Evolutionary conservation across 2,888 invertebrate species (phyloP).

Genomic region (Mythimna vitellina): DNA sequence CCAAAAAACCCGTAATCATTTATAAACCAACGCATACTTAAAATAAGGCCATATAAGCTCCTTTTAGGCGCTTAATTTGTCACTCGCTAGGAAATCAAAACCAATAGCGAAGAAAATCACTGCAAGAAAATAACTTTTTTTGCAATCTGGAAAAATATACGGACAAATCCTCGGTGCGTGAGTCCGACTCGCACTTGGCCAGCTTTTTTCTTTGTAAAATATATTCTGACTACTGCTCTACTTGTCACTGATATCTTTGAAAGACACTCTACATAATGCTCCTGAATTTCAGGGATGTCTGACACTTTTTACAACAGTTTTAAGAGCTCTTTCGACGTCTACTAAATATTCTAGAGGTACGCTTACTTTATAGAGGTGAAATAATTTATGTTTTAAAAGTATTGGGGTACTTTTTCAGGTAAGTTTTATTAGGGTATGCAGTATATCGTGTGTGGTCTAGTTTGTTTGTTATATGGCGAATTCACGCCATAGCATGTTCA

Average conservation of each 20-base stretch:
- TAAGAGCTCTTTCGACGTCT: constrained; percentile 37
- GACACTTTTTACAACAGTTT: constrained; percentile 50
- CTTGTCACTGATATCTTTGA: constrained; percentile 21
- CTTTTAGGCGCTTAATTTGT: too few relatives aligned
- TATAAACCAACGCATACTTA: too few relatives aligned
- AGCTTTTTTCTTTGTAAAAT: neutral
- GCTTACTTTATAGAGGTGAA: constrained; percentile 21
- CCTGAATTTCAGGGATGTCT: constrained; percentile 34
- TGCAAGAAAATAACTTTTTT: too few relatives aligned
- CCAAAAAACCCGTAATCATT: too few relatives aligned
- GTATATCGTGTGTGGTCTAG: constrained; percentile 23
- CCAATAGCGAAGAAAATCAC: too few relatives aligned
- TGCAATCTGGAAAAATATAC: neutral
- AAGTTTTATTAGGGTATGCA: constrained; percentile 15
- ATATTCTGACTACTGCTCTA: neutral
- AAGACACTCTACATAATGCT: constrained; percentile 47
- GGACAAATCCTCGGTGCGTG: neutral
- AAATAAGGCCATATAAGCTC: too few relatives aligned
- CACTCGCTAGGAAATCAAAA: too few relatives aligned
- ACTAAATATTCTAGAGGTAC: constrained; percentile 43
- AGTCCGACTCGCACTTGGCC: neutral
- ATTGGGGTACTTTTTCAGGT: constrained; percentile 23
- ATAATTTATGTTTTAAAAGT: constrained; percentile 43
- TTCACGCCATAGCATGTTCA: constrained; percentile 17
- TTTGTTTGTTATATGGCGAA: constrained; percentile 13